These are phyloP conservation scores for Andrena bicolor DNA, from an alignment of 2,888 invertebrate species.

Conservation along the genomic window DNA sequence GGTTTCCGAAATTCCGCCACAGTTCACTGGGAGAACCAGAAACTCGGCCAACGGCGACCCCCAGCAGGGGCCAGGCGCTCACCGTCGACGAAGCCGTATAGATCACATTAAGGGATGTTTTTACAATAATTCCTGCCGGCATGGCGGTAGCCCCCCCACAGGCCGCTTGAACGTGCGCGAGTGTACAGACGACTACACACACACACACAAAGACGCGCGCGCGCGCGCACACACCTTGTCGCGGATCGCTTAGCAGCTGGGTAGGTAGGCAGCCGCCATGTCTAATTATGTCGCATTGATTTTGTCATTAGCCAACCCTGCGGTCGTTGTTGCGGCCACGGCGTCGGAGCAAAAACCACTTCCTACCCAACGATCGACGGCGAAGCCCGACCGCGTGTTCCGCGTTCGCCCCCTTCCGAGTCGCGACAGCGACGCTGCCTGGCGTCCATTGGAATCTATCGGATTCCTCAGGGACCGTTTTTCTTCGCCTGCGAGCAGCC, in stretches of 20 bases:
- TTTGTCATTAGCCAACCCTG: slow-evolving; percentile 84
- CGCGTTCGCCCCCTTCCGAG: slow-evolving; percentile 1
- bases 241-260: slow-evolving; percentile 60
- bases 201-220: too few relatives aligned
- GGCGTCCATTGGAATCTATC: slow-evolving; percentile 3
- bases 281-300: slow-evolving; percentile 85
- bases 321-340: slow-evolving; percentile 72
- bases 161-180: slow-evolving; percentile 26
- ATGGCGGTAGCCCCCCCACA: slow-evolving; percentile 57
- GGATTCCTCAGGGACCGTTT: not conserved
- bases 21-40: not conserved
- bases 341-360: slow-evolving; percentile 76
- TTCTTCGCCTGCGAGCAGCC: not conserved
- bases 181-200: not conserved
- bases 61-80: slow-evolving; percentile 16
- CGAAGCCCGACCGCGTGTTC: slow-evolving; percentile 47
- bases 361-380: slow-evolving; percentile 65
- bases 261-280: slow-evolving; percentile 78
- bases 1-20: slow-evolving; percentile 18
- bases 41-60: not conserved
- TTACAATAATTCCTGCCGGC: slow-evolving; percentile 80
- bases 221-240: slow-evolving; percentile 21
- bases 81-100: slow-evolving; percentile 73
- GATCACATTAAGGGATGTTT: slow-evolving; percentile 82
- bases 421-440: not conserved